phyloP scores from a whole-genome alignment of 2,888 invertebrate genomes.

The Selenia dentaria region DNA sequence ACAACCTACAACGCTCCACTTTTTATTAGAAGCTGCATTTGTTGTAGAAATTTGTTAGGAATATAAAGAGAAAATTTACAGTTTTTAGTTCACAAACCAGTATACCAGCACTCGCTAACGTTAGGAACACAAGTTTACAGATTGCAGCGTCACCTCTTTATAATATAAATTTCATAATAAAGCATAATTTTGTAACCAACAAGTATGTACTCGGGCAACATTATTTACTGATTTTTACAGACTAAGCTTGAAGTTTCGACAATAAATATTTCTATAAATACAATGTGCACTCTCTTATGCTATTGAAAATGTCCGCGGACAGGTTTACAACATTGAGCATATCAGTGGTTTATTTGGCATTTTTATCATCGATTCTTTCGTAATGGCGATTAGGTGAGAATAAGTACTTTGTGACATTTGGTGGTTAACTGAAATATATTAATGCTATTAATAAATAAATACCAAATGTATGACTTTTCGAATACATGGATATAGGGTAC shows the following conservation, averaged over 20 bases:
- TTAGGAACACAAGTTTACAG: conserved; percentile 65
- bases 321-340: conserved; percentile 63
- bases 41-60: background rate
- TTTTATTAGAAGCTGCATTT: no score
- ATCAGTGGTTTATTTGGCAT: conserved; percentile 63
- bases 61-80: background rate
- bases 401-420: conserved; percentile 66
- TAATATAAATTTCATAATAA: conserved; percentile 73
- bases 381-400: conserved; percentile 41
- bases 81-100: background rate
- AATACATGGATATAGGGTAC: conserved; percentile 51
- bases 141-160: conserved; percentile 61
- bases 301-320: conserved; percentile 44
- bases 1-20: background rate
- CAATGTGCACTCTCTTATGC: conserved; percentile 70
- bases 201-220: conserved; percentile 71
- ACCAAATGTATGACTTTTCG: conserved; percentile 41
- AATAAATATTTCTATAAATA: conserved; percentile 64
- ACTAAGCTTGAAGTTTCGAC: conserved; percentile 67
- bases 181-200: conserved; percentile 76
- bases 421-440: conserved; percentile 46
- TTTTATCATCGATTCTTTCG: conserved; percentile 30
- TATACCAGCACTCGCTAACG: conserved; percentile 24
- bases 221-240: conserved; percentile 65
- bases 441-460: conserved; percentile 47